Percentiles rank a stretch among this genome's conserved stretches.
phyloP scores from a whole-genome alignment of 2,888 invertebrate genomes.

The Mythimna ferrago region DNA sequence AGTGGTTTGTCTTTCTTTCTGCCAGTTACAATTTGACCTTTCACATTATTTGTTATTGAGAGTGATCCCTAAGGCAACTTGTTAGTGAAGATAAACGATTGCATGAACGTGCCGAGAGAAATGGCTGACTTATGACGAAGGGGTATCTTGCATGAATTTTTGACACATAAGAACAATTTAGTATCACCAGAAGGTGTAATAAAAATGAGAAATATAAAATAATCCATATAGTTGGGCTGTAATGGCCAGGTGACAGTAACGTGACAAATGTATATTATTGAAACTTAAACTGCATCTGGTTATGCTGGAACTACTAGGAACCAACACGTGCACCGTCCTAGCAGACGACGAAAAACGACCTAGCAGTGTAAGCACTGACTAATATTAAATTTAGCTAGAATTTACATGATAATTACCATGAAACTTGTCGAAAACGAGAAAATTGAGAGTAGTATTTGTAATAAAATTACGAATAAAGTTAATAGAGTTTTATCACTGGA shows the following conservation, averaged over 20 bases:
- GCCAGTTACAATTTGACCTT: constrained; percentile 80
- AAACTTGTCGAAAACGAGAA: background rate
- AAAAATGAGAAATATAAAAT: constrained; percentile 8
- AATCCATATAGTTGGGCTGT: background rate
- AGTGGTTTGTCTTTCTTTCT: constrained; percentile 68
- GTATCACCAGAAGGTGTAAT: constrained; percentile 2
- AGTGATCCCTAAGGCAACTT: constrained; percentile 72
- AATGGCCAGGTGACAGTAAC: background rate
- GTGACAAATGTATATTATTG: background rate
- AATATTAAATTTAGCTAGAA: background rate
- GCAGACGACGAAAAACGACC: no score
- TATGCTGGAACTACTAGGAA: background rate
- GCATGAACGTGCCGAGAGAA: constrained; percentile 66
- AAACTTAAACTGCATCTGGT: background rate
- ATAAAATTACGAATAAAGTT: background rate
- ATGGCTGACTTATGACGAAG: constrained; percentile 52
- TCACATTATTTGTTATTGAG: constrained; percentile 74
- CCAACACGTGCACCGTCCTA: background rate
- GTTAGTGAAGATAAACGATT: constrained; percentile 72
- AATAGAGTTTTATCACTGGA: background rate
- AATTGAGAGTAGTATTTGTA: background rate
- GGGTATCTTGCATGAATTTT: constrained; percentile 28
- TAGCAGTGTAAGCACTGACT: no score
- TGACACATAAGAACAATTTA: constrained; percentile 28
- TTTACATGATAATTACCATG: background rate